These are phyloP conservation scores for Drosophila azteca DNA, from an alignment of 1,140 invertebrate species.

Conservation along the genomic window DNA sequence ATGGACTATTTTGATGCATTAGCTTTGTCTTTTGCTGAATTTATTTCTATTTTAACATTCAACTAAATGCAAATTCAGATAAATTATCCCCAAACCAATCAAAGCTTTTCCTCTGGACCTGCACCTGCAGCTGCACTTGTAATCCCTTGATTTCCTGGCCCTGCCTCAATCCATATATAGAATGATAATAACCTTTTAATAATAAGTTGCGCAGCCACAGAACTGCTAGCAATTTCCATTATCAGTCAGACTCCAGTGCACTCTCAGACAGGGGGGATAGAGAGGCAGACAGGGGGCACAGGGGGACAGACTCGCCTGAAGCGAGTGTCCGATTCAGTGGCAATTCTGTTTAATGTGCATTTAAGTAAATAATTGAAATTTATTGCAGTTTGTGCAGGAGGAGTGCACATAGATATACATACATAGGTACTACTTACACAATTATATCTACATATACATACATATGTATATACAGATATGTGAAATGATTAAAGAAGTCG, in stretches of 20 bases:
- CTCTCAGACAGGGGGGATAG: not conserved
- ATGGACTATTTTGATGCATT: too few species aligned
- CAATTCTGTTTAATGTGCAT: conserved; percentile 65
- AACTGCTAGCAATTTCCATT: conserved; percentile 13
- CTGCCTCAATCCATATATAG: not conserved
- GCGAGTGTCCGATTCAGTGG: conserved; percentile 3
- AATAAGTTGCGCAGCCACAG: not conserved
- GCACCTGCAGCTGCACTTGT: too few species aligned
- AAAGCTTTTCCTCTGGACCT: too few species aligned
- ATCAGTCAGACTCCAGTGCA: conserved; percentile 10
- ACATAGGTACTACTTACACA: too few species aligned
- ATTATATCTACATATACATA: conserved; percentile 19
- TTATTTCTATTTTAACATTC: too few species aligned
- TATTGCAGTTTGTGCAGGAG: conserved; percentile 45
- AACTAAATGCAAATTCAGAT: too few species aligned
- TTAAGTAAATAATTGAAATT: conserved; percentile 78
- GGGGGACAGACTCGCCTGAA: not conserved
- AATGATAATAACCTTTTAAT: conserved; percentile 27
- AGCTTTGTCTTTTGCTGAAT: too few species aligned
- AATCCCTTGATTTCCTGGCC: too few species aligned
- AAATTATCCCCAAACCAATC: too few species aligned
- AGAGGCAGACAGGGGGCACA: not conserved
- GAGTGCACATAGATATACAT: conserved; percentile 17
- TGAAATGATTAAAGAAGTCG: conserved; percentile 52
- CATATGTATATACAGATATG: not conserved